phyloP scores from a whole-genome alignment of 2,797 vertebrate species.

The Mico argentatus region DNA sequence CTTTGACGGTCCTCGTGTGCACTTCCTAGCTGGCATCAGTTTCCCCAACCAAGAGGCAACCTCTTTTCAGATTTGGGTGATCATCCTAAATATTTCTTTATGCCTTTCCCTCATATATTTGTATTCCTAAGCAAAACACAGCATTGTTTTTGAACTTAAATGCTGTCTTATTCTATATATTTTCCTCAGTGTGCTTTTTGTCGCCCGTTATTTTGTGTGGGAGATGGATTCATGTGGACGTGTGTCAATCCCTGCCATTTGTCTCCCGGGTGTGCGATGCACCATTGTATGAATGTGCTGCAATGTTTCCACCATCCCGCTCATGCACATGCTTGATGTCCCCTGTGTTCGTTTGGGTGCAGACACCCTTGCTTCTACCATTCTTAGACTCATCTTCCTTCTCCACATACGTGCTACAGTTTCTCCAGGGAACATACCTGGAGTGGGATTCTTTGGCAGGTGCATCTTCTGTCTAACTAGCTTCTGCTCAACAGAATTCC shows the following conservation, averaged over 20 bases:
- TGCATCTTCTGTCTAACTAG: background rate
- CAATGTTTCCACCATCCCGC: fast-evolving
- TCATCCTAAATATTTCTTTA: background rate
- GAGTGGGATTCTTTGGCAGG: background rate
- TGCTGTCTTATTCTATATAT: background rate
- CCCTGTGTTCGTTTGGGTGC: background rate
- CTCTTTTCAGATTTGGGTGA: background rate
- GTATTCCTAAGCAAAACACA: background rate
- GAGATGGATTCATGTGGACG: background rate
- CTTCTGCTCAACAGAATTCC: background rate
- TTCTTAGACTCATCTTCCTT: background rate
- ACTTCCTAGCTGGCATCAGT: background rate
- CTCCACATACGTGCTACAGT: background rate
- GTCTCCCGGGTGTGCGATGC: fast-evolving
- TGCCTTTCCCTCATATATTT: background rate
- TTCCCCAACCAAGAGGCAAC: background rate
- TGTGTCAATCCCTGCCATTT: background rate
- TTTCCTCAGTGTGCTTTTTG: background rate
- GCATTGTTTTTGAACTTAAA: background rate
- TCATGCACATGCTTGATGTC: background rate
- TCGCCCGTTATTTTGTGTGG: background rate
- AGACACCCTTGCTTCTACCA: background rate
- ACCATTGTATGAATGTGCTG: fast-evolving
- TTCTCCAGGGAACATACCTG: background rate
- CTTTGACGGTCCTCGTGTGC: fast-evolving